phyloP scores from a whole-genome alignment of 2,888 invertebrate genomes.

The Perizoma affinitatum region DNA sequence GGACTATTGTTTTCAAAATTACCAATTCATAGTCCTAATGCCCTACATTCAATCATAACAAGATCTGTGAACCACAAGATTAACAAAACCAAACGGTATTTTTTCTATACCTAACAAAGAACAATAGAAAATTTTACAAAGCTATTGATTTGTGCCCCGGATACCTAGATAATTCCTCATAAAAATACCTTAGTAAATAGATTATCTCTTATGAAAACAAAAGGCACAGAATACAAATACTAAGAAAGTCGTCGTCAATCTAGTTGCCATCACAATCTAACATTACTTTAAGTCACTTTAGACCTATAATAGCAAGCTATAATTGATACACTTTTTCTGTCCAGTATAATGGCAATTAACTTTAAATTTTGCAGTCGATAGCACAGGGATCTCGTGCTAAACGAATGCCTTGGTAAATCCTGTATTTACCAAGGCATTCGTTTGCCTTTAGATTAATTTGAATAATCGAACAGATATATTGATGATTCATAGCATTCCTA shows the following conservation, averaged over 20 bases:
- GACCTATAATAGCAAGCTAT: too few relatives aligned
- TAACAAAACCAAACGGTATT: slow-evolving; percentile 51
- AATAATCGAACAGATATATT: slow-evolving; percentile 37
- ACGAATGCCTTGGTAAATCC: slow-evolving; percentile 10
- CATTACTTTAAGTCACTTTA: background rate
- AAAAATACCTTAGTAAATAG: slow-evolving; percentile 30
- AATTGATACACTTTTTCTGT: too few relatives aligned
- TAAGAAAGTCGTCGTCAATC: slow-evolving; percentile 55
- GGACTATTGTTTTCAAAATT: slow-evolving; percentile 35
- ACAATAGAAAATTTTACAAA: slow-evolving; percentile 53
- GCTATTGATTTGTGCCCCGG: slow-evolving; percentile 40
- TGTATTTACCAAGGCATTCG: too few relatives aligned
- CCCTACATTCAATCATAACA: slow-evolving; percentile 37
- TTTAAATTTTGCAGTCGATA: background rate
- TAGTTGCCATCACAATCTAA: background rate
- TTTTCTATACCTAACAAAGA: slow-evolving; percentile 51
- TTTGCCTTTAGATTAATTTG: slow-evolving; percentile 45
- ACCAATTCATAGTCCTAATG: slow-evolving; percentile 34
- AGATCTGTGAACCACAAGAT: slow-evolving; percentile 24
- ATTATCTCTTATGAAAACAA: slow-evolving; percentile 57
- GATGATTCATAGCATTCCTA: slow-evolving; percentile 54
- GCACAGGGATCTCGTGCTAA: background rate
- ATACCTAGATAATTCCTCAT: slow-evolving; percentile 11
- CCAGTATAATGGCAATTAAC: too few relatives aligned
- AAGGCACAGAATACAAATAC: slow-evolving; percentile 51